These are phyloP conservation scores for Coremacera marginata DNA, from an alignment of 2,888 invertebrate genomes.

Conservation along the genomic window DNA sequence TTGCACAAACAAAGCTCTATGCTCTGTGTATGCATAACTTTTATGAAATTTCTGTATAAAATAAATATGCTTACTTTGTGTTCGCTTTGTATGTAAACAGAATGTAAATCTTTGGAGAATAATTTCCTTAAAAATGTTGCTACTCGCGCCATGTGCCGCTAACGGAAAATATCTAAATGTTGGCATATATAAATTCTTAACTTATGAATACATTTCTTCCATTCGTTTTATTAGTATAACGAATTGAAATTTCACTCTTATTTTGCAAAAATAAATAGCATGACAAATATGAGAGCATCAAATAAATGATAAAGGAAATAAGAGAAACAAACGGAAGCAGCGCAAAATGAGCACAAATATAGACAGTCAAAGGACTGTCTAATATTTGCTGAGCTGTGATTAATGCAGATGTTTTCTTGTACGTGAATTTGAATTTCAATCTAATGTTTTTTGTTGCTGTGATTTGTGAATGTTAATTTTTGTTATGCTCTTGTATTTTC, in stretches of 20 bases:
- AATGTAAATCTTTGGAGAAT: too few species aligned
- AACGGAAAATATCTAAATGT: neutral
- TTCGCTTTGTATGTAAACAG: too few species aligned
- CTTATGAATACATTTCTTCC: slow-evolving; percentile 54
- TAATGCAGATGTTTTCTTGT: slow-evolving; percentile 57
- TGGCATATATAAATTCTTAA: slow-evolving; percentile 53
- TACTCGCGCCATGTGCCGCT: neutral
- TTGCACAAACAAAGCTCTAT: too few species aligned
- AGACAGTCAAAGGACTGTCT: slow-evolving; percentile 57
- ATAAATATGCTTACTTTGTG: too few species aligned
- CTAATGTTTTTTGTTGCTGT: too few species aligned
- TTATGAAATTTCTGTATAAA: too few species aligned
- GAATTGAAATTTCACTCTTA: slow-evolving; percentile 1
- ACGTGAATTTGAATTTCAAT: slow-evolving; percentile 15
- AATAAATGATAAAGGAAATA: neutral
- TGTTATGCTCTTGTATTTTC: too few species aligned
- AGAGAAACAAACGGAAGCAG: neutral
- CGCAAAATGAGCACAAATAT: neutral
- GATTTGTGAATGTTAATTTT: too few species aligned
- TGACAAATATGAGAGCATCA: neutral
- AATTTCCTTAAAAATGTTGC: too few species aligned
- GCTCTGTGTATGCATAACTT: too few species aligned
- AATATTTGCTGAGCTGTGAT: slow-evolving; percentile 64
- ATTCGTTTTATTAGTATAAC: slow-evolving; percentile 13
- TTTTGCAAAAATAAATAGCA: slow-evolving; percentile 7